Evolutionary conservation across 2,888 invertebrate species (phyloP).

Genomic region (Aphelenchoides bicaudatus): DNA sequence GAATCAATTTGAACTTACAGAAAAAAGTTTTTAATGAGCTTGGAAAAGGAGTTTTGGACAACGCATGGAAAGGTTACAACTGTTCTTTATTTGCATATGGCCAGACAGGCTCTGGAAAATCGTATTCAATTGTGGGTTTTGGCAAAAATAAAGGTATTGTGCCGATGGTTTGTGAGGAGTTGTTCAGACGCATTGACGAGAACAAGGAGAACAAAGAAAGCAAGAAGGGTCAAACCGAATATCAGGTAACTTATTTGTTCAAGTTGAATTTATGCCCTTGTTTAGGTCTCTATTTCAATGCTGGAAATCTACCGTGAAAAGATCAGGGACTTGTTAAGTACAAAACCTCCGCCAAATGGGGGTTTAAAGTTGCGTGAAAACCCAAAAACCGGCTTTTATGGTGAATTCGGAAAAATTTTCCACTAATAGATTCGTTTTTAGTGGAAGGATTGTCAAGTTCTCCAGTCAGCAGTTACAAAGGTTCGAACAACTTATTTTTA

Average conservation of each 20-base stretch:
- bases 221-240: slow-evolving; percentile 40
- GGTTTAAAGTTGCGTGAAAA: slow-evolving; percentile 67
- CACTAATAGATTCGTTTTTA: slow-evolving; percentile 43
- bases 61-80: slow-evolving; percentile 66
- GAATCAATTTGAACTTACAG: slow-evolving; percentile 54
- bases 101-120: slow-evolving; percentile 67
- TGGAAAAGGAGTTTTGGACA: slow-evolving; percentile 65
- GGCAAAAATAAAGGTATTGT: slow-evolving; percentile 67
- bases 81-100: slow-evolving; percentile 68
- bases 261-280: too few species aligned
- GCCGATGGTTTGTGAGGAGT: slow-evolving; percentile 65
- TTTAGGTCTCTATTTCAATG: too few species aligned
- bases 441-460: slow-evolving; percentile 64
- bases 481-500: too few species aligned
- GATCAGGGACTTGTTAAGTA: slow-evolving; percentile 49
- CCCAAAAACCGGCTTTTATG: slow-evolving; percentile 67
- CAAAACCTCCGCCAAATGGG: slow-evolving; percentile 59
- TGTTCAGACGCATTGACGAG: slow-evolving; percentile 65
- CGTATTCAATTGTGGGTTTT: slow-evolving; percentile 67
- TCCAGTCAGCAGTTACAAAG: slow-evolving; percentile 52
- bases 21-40: slow-evolving; percentile 65
- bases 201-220: slow-evolving; percentile 59
- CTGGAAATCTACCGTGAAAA: slow-evolving; percentile 68
- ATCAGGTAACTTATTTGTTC: slow-evolving; percentile 55
- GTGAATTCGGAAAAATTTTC: slow-evolving; percentile 54